A percentile compares a stretch with the other conserved stretches of the same genome.
These are phyloP conservation scores for Polia nebulosa DNA, from an alignment of 2,888 invertebrate genomes.

Conservation along the genomic window DNA sequence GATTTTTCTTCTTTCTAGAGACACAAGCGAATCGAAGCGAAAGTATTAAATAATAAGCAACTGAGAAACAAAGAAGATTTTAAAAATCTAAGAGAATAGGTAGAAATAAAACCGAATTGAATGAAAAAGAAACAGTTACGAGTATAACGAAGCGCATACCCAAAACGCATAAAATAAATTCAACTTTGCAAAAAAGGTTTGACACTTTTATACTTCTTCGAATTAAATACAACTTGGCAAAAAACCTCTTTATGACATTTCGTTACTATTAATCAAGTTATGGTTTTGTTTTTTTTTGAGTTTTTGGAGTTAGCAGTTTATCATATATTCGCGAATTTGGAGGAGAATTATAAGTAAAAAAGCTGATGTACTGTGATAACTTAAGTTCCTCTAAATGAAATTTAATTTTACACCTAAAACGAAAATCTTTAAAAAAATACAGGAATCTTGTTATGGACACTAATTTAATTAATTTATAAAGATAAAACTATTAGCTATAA, in stretches of 20 bases:
- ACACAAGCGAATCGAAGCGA: not conserved
- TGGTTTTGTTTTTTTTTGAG: conserved; percentile 18
- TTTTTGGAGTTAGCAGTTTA: not conserved
- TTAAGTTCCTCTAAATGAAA: not conserved
- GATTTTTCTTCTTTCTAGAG: too few relatives aligned
- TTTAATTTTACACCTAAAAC: too few relatives aligned
- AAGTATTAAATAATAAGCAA: not conserved
- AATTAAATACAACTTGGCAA: conserved; percentile 30
- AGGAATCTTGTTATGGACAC: too few relatives aligned
- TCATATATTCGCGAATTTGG: not conserved
- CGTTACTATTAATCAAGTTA: conserved; percentile 29
- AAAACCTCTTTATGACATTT: conserved; percentile 34
- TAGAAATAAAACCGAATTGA: conserved; percentile 15
- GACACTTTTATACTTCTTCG: conserved; percentile 48
- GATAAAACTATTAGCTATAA: too few relatives aligned
- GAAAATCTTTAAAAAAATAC: too few relatives aligned
- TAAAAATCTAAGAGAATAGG: not conserved
- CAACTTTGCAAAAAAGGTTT: conserved; percentile 43
- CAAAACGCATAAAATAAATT: conserved; percentile 55
- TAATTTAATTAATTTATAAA: too few relatives aligned
- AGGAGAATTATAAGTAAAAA: not conserved
- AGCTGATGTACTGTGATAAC: not conserved
- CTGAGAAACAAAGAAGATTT: not conserved
- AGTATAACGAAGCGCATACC: conserved; percentile 21
- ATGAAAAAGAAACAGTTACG: conserved; percentile 38